A percentile compares a stretch with the other conserved stretches of the same genome.
Evolutionary conservation across 2,888 invertebrate species (phyloP).

Genomic region (Rhimphoctona megacephalus): DNA sequence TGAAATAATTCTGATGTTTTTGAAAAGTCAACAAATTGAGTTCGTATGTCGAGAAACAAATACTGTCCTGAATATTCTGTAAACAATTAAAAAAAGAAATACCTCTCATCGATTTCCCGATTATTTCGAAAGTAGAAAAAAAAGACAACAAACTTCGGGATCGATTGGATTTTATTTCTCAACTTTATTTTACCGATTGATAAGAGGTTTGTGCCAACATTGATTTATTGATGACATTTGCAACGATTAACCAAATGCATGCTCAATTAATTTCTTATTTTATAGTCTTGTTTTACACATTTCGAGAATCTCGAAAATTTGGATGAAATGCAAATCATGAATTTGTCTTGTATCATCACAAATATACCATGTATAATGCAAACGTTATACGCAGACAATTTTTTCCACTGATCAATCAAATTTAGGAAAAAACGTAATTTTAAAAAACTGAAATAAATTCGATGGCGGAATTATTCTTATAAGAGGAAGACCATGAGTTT

Average conservation of each 20-base stretch:
- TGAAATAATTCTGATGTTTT: neutral
- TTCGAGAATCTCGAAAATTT: neutral
- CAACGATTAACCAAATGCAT: neutral
- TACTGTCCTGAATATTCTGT: neutral
- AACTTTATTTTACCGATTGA: neutral
- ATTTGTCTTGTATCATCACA: neutral
- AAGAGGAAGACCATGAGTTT: neutral
- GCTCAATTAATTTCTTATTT: neutral
- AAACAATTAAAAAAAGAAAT: neutral
- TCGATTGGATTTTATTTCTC: neutral
- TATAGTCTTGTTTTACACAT: neutral
- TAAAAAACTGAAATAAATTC: neutral
- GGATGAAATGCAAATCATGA: neutral
- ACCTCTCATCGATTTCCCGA: neutral
- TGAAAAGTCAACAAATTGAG: neutral
- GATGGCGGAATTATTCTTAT: neutral
- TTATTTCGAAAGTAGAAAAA: neutral
- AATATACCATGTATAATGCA: neutral
- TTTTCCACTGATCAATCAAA: neutral
- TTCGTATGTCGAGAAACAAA: too few relatives aligned
- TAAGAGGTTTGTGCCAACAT: neutral
- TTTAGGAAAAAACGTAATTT: neutral
- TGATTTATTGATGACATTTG: slow-evolving; percentile 1
- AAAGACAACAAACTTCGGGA: neutral
- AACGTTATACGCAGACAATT: neutral